Base-by-base conservation (phyloP, 2,888 invertebrate genomes). In the Griposia aprilina region DNA sequence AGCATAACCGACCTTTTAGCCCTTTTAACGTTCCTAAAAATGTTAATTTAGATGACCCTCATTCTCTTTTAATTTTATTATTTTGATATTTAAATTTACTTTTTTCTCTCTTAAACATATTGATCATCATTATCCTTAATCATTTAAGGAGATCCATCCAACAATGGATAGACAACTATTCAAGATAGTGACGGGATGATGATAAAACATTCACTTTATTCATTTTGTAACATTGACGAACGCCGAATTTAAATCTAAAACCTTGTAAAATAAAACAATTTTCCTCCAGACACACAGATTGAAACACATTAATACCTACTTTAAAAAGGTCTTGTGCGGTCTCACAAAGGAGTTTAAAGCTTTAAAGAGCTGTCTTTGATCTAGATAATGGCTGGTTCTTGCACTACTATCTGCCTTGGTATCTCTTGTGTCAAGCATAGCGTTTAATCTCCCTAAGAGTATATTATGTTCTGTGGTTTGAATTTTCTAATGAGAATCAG, bases 331-430 rank as follows among this genome's bases (percentile, higher is more conserved):
- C 65, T 75, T 63, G 76, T 83, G 77, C 57, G 80, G 77, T 75
- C 76, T 65, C 80, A 89, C 87, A 90, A 88, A 88, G 82, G 74
- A 68, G 73, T 83, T 80, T 70, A 74, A 85, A 85, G 57, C 77
- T 80, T 78, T 82, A 82, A 83, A 85, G 80, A 74, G 68, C 60
- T 67, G 80, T 68, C 74, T 70, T 76, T 80, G 86, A 90, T 91
- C 87, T 87, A 90, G 91, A 92, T 91, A 89, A 85, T 76, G 69
- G 78, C 76, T 80, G 65, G 85, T 81, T 86, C 84, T 85, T 84
- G 85, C 81, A 74, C 77, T 76, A 55, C 80, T 88, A 87, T 89
- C 88, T 86, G 23, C 74, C 41, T 75, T 36, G 70, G 67, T 71
- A 70, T 62, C 76, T 65, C 74, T 85, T 76, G 65, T 68, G 73